Evolutionary conservation across 1,140 invertebrate species (phyloP).

Genomic region (Hypsibius dujardini): DNA sequence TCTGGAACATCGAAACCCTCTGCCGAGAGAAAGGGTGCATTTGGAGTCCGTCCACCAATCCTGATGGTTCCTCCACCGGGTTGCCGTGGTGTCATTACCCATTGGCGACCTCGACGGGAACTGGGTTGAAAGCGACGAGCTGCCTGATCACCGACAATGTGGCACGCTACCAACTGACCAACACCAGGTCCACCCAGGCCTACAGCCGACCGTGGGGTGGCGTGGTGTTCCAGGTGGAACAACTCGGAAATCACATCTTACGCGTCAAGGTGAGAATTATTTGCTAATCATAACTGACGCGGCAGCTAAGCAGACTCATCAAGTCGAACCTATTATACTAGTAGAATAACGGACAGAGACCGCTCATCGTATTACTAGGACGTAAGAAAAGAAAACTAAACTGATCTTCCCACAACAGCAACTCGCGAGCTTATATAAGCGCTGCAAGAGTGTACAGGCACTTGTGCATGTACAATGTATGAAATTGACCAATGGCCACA

Average conservation of each 20-base stretch:
- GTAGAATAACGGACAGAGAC: too few relatives aligned
- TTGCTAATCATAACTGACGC: too few relatives aligned
- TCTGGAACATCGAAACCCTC: neutral
- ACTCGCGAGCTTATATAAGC: too few relatives aligned
- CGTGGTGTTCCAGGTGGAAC: neutral
- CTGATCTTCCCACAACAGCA: too few relatives aligned
- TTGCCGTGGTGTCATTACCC: conserved; percentile 8
- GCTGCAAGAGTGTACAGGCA: too few relatives aligned
- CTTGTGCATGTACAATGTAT: too few relatives aligned
- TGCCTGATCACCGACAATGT: neutral
- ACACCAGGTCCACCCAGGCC: neutral
- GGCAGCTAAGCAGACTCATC: too few relatives aligned
- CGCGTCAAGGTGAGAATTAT: neutral
- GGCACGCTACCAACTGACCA: neutral
- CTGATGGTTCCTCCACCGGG: conserved; percentile 6
- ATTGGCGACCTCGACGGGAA: neutral
- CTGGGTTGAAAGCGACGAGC: neutral
- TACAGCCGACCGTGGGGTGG: neutral
- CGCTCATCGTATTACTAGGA: too few relatives aligned
- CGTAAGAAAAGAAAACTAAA: too few relatives aligned
- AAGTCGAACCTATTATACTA: too few relatives aligned
- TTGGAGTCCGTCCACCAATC: neutral
- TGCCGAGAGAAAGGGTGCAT: neutral
- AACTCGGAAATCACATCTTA: neutral
- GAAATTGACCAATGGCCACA: too few relatives aligned